Evolutionary conservation across 2,113 vertebrate genomes (phyloP), one percentile per base, ranked within the genome.

Genomic region (Microcebus griseorufus): DNA sequence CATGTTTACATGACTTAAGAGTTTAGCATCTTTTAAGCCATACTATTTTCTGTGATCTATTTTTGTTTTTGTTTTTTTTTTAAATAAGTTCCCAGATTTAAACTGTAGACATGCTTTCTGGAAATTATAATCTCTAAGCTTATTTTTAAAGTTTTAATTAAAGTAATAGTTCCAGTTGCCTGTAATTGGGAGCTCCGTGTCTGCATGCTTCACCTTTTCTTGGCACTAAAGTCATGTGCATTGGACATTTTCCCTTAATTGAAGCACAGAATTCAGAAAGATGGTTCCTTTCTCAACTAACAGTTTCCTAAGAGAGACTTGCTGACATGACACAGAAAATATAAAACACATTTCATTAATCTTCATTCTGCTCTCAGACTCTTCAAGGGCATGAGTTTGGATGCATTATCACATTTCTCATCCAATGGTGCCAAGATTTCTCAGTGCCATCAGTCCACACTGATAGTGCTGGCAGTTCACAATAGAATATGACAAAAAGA

Each of bases 121-220:
- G 73, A 93, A 97, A 92, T 10, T 88, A 29, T 79, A 93, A 37
- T 70, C 81, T 45, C 70, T 53, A 83, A 23, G 23, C 51, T 95
- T 94, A 27, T 88, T 94, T 82, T 76, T 32, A n/a, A 78, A 86
- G 17, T 83, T 85, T 94, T 65, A 60, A 72, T 80, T 67, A 58
- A 87, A 89, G 22, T 65, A 64, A 25, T 32, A 75, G 37, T 62
- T 91, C 25, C 80, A 13, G 23, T 79, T 51, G 13, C 37, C 42
- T 89, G 4, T 83, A 87, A 55, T 81, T 72, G 60, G 27, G 39
- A 17, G 53, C 69, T 55, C 67, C n/a, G 9, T 67, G 23, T 82
- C 78, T 42, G 20, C 37, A 58, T 55, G 65, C 67, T 93, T 91
- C 55, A 32, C n/a, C 42, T 94, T 84, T 73, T 55, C 39, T 87